These are phyloP conservation scores for Junonia oenone DNA, from an alignment of 2,888 invertebrate genomes.

Conservation along the genomic window DNA sequence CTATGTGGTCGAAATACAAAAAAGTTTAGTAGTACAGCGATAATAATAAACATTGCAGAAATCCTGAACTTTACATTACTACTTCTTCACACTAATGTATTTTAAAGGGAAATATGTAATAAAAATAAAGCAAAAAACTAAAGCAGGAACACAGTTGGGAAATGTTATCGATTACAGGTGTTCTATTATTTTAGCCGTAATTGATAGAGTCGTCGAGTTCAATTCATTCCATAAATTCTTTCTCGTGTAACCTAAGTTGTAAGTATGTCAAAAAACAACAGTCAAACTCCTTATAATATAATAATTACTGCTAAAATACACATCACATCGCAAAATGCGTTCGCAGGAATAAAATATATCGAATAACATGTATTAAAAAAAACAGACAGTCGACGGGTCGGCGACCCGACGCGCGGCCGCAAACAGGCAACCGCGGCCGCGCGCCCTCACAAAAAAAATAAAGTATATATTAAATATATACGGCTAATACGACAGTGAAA, in stretches of 20 bases:
- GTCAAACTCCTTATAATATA: slow-evolving; percentile 80
- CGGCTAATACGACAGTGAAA: slow-evolving; percentile 69
- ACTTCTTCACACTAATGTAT: slow-evolving; percentile 77
- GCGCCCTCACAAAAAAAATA: slow-evolving; percentile 56
- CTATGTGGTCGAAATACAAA: slow-evolving; percentile 74
- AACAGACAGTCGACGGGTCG: slow-evolving; percentile 72
- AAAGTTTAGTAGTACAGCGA: slow-evolving; percentile 67
- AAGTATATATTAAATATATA: slow-evolving; percentile 72
- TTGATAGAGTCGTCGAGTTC: slow-evolving; percentile 60
- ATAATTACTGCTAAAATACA: slow-evolving; percentile 82
- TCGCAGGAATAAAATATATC: slow-evolving; percentile 89
- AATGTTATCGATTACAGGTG: slow-evolving; percentile 74
- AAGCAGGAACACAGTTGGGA: slow-evolving; percentile 78
- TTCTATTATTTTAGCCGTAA: slow-evolving; percentile 71
- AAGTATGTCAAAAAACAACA: slow-evolving; percentile 80
- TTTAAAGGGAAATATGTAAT: slow-evolving; percentile 72
- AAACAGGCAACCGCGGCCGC: slow-evolving; percentile 76
- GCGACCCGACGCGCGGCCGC: slow-evolving; percentile 64
- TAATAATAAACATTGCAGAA: slow-evolving; percentile 73
- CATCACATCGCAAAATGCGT: slow-evolving; percentile 87
- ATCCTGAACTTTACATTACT: slow-evolving; percentile 76
- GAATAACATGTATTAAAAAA: slow-evolving; percentile 82
- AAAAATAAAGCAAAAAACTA: slow-evolving; percentile 78
- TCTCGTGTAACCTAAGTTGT: slow-evolving; percentile 75
- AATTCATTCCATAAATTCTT: slow-evolving; percentile 63